Evolutionary conservation across 1,140 invertebrate genomes (phyloP).

Genomic region (Paraescarpia echinospica): DNA sequence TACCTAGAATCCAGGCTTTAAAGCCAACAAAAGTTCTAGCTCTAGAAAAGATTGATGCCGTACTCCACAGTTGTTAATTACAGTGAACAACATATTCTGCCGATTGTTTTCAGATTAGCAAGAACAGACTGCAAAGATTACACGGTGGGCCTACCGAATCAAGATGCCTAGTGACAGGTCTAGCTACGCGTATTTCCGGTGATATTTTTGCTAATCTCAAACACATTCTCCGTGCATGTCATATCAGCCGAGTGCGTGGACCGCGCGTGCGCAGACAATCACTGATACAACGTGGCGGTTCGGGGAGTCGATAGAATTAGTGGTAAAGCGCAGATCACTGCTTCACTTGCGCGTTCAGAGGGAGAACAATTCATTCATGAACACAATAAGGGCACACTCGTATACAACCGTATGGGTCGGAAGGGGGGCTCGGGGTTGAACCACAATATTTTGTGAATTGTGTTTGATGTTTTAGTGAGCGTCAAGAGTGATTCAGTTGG

Average conservation of each 20-base stretch:
- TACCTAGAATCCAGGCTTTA: background rate
- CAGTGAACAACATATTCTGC: background rate
- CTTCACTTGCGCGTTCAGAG: too few relatives aligned
- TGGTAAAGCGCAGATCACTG: too few relatives aligned
- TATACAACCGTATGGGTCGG: too few relatives aligned
- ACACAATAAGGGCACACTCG: too few relatives aligned
- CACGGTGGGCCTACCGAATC: background rate
- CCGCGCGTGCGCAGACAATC: background rate
- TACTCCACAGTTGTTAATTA: background rate
- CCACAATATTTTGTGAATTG: too few relatives aligned
- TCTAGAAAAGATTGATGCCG: too few relatives aligned
- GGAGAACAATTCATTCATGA: too few relatives aligned
- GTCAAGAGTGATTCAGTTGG: too few relatives aligned
- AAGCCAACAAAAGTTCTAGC: too few relatives aligned
- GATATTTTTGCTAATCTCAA: background rate
- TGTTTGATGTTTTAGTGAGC: too few relatives aligned
- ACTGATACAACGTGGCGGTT: background rate
- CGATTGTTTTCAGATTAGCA: background rate
- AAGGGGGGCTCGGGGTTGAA: too few relatives aligned
- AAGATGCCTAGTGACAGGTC: background rate
- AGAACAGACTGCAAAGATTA: background rate
- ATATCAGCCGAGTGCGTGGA: background rate
- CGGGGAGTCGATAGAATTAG: too few relatives aligned
- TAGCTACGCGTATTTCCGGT: background rate
- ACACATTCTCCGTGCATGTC: background rate